These are phyloP conservation scores for Echinometra lucunter DNA, from an alignment of 53 echinoderm and acorn worm species.

Conservation along the genomic window DNA sequence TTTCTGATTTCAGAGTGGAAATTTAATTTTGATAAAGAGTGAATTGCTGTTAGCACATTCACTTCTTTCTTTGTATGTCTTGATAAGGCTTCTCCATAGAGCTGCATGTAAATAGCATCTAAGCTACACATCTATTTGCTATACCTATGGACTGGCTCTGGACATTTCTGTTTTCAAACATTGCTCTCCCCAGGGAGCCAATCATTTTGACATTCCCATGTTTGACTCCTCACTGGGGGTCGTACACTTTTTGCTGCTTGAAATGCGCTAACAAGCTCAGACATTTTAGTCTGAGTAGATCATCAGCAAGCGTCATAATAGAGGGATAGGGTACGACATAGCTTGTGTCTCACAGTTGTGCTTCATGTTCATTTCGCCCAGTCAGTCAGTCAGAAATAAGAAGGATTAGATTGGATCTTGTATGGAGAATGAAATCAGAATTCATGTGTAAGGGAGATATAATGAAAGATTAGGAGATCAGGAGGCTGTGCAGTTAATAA, in stretches of 20 bases:
- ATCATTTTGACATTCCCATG: slow-evolving; percentile 57
- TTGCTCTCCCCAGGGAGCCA: slow-evolving; percentile 27
- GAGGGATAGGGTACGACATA: slow-evolving; percentile 11
- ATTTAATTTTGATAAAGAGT: too few species aligned
- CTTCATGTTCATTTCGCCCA: slow-evolving; percentile 32
- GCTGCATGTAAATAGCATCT: neutral
- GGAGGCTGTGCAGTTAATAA: neutral
- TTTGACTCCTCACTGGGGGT: slow-evolving; percentile 43
- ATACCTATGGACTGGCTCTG: neutral
- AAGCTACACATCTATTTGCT: slow-evolving; percentile 11
- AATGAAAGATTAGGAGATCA: neutral
- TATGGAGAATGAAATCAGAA: slow-evolving; percentile 43
- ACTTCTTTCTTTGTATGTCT: neutral
- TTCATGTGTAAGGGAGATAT: slow-evolving; percentile 4
- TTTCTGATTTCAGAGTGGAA: too few species aligned
- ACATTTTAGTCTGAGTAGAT: neutral
- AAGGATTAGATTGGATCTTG: neutral
- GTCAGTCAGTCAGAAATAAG: neutral
- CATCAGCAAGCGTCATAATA: slow-evolving; percentile 20
- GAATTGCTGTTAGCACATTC: too few species aligned
- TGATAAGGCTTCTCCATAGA: neutral
- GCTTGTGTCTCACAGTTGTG: slow-evolving; percentile 15
- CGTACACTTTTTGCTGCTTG: slow-evolving; percentile 42
- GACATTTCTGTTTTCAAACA: slow-evolving; percentile 46
- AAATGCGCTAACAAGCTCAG: slow-evolving; percentile 47